Conservation (phyloP, 2,888 invertebrate genomes). For the Phragmatobia fuliginosa region DNA sequence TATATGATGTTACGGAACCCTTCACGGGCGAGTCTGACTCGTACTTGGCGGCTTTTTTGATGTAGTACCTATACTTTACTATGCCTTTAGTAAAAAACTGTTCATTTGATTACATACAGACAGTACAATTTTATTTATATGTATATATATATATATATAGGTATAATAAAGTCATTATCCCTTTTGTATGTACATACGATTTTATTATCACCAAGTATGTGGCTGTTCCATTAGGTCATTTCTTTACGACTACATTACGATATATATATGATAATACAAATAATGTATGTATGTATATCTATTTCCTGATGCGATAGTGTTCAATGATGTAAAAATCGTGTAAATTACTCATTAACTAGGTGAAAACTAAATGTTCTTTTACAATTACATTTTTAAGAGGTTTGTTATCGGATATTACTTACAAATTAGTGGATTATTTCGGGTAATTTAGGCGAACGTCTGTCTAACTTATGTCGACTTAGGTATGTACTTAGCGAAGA, state of each 20-base stretch:
- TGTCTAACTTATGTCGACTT: no score
- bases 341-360: slow-evolving; percentile 18
- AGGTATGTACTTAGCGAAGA: no score
- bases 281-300: not conserved
- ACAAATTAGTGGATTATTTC: not conserved
- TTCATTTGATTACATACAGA: no score
- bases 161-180: not conserved
- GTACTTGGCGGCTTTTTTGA: no score
- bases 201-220: not conserved
- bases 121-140: no score
- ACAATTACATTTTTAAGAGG: not conserved
- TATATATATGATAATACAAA: slow-evolving; percentile 3
- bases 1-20: no score
- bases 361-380: not conserved
- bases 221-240: not conserved
- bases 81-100: no score
- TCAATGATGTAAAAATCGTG: slow-evolving; percentile 4
- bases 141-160: not conserved
- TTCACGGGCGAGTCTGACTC: no score
- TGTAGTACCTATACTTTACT: no score
- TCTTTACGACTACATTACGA: slow-evolving; percentile 10
- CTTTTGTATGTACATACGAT: not conserved
- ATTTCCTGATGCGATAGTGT: slow-evolving; percentile 35
- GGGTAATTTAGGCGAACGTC: no score
- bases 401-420: not conserved